Evolutionary conservation across 2,797 vertebrate genomes (phyloP).

Genomic region (Netta rufina): DNA sequence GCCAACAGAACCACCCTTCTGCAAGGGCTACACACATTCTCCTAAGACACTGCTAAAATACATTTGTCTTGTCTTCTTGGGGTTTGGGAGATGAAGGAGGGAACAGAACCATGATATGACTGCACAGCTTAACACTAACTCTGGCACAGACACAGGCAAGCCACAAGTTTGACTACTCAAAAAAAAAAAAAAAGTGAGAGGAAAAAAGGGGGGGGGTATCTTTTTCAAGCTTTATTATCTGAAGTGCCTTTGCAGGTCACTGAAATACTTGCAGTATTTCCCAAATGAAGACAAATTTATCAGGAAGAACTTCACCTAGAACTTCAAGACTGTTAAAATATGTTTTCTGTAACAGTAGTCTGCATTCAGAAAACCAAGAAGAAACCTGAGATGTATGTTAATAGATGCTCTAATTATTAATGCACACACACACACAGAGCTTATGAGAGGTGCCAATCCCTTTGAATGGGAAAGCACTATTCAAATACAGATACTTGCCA

Average conservation of each 20-base stretch:
- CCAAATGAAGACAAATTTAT: neutral
- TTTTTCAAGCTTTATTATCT: neutral
- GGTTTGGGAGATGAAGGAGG: neutral
- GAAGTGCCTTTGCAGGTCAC: neutral
- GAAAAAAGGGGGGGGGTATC: neutral
- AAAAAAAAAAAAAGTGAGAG: no score
- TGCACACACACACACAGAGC: accelerated
- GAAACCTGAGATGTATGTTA: neutral
- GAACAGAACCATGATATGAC: neutral
- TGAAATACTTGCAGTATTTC: neutral
- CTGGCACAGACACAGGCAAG: neutral
- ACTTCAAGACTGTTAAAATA: neutral
- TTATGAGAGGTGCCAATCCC: neutral
- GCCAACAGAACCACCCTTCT: neutral
- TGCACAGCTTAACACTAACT: neutral
- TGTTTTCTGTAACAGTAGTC: no score
- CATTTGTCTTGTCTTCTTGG: neutral
- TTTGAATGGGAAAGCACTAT: neutral
- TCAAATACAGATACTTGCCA: neutral
- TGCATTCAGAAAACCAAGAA: neutral
- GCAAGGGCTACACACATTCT: neutral
- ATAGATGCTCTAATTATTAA: neutral
- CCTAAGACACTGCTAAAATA: neutral
- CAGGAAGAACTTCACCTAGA: neutral
- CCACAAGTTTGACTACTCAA: neutral